Conservation (phyloP, 2,113 vertebrate species). For the Saiga tatarica region DNA sequence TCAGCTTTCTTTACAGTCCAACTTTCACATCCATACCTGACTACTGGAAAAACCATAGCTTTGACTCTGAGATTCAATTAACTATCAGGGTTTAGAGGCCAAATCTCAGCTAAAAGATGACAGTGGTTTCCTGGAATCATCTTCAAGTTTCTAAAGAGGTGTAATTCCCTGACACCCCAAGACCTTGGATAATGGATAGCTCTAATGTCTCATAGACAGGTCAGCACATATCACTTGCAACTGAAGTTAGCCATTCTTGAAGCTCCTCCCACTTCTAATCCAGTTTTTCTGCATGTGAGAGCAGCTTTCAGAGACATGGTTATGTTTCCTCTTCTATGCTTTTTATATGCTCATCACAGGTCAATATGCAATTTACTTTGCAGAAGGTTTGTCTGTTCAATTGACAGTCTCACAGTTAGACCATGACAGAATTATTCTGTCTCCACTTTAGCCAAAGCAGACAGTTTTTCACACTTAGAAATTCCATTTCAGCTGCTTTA, state of each 20-base stretch:
- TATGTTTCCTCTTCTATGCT: neutral
- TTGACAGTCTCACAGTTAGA: neutral
- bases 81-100: neutral
- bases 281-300: too few relatives aligned
- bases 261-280: rapidly evolving
- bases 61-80: neutral
- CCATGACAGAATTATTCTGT: neutral
- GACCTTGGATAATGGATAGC: rapidly evolving
- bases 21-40: neutral
- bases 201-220: neutral
- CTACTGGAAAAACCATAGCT: neutral
- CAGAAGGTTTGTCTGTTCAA: neutral
- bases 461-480: neutral
- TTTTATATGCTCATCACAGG: neutral
- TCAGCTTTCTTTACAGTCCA: neutral
- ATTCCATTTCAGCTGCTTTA: constrained; percentile 13
- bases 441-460: neutral
- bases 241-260: rapidly evolving
- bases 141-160: constrained; percentile 86
- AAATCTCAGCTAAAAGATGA: constrained; percentile 52
- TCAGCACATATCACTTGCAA: too few relatives aligned
- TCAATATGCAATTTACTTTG: neutral
- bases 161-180: rapidly evolving
- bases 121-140: constrained; percentile 83
- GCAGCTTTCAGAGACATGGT: rapidly evolving